These are phyloP conservation scores for Dryoscopus gambensis DNA, from an alignment of 2,113 vertebrate genomes.

Conservation along the genomic window DNA sequence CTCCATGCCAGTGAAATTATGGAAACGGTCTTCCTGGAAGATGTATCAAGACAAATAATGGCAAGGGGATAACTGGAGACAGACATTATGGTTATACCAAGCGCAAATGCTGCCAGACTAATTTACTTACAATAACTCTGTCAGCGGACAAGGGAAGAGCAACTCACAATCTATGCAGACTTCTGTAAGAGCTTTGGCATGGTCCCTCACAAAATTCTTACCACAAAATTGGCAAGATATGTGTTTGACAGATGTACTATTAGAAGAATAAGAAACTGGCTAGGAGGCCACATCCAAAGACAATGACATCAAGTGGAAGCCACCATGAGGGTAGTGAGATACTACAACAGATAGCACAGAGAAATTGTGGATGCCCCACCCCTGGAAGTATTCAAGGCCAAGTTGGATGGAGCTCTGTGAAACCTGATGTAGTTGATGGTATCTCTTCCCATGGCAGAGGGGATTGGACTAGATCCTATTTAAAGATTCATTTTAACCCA, in stretches of 20 bases:
- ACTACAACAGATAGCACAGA: background rate
- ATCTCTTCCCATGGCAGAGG: background rate
- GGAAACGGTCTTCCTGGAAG: background rate
- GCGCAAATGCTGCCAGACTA: background rate
- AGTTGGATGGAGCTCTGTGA: background rate
- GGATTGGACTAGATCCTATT: background rate
- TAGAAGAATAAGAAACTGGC: background rate
- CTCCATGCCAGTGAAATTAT: background rate
- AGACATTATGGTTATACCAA: background rate
- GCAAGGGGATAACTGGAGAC: background rate
- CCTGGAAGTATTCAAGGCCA: background rate
- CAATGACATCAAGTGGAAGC: background rate
- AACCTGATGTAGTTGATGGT: background rate
- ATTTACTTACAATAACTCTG: background rate
- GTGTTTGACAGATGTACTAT: background rate
- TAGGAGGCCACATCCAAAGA: background rate
- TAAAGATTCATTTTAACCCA: background rate
- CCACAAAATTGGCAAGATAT: background rate
- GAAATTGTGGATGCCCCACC: background rate
- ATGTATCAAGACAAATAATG: background rate
- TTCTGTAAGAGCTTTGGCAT: background rate
- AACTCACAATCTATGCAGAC: background rate
- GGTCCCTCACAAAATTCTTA: background rate
- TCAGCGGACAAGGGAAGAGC: background rate
- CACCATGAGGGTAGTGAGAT: background rate